These are phyloP conservation scores for Ceratotherium simum DNA, from an alignment of 2,113 vertebrate genomes.

Conservation along the genomic window DNA sequence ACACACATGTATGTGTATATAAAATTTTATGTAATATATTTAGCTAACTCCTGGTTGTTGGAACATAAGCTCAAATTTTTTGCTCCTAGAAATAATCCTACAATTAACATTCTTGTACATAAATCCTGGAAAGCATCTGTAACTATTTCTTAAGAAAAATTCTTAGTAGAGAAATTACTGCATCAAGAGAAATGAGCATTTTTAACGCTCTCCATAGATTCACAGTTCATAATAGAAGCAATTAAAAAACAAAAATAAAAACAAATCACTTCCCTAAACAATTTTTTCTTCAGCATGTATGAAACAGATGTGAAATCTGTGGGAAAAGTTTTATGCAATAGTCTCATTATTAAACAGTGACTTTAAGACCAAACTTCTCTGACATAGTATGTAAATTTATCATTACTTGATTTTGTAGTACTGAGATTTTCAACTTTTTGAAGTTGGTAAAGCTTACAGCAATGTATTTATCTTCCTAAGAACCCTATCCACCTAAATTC, in stretches of 20 bases:
- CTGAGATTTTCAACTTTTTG: background rate
- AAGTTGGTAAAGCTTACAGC: background rate
- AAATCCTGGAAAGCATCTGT: background rate
- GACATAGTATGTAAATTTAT: background rate
- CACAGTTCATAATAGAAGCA: background rate
- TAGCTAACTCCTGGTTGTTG: background rate
- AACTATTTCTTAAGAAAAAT: constrained; percentile 31
- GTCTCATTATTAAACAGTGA: background rate
- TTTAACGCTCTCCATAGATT: background rate
- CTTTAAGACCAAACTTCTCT: background rate
- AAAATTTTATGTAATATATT: background rate
- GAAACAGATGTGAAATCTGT: background rate
- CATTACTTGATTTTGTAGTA: background rate
- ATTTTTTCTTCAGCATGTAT: background rate
- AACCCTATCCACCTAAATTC: background rate
- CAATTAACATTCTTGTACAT: background rate
- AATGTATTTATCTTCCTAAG: background rate
- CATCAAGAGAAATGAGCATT: background rate
- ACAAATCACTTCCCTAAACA: background rate
- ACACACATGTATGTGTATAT: background rate
- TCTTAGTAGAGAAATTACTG: background rate
- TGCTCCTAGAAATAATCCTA: background rate
- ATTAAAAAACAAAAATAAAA: background rate
- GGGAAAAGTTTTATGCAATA: background rate
- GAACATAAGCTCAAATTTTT: constrained; percentile 4